A percentile compares a stretch with the other conserved stretches of the same genome.
phyloP scores from a whole-genome alignment of 2,113 vertebrate genomes.

The Lepisosteus oculatus region DNA sequence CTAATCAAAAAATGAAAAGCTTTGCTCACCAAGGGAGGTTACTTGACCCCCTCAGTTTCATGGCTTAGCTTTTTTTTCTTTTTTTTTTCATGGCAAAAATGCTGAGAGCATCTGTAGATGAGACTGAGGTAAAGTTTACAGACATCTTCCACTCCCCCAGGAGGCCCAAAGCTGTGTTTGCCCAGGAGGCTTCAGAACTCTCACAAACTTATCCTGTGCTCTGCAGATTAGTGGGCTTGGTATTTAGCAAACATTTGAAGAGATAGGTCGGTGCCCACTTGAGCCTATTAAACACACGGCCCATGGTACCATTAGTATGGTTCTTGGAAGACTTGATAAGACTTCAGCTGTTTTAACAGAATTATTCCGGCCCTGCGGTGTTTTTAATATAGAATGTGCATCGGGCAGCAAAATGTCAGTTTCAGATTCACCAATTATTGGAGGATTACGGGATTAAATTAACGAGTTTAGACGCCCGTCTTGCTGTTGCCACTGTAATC shows the following conservation, averaged over 20 bases:
- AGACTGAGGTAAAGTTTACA: background rate
- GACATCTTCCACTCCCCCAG: background rate
- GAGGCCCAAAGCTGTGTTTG: background rate
- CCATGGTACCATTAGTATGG: background rate
- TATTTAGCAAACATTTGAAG: conserved; percentile 20
- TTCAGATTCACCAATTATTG: conserved; percentile 52
- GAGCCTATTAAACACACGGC: conserved; percentile 12
- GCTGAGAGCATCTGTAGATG: background rate
- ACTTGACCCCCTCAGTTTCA: conserved; percentile 10
- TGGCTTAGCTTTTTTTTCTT: background rate
- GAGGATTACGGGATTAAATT: conserved; percentile 57
- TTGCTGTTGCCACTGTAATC: conserved; percentile 59
- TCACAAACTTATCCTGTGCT: conserved; percentile 2
- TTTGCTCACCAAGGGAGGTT: background rate
- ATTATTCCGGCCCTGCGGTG: conserved; percentile 27
- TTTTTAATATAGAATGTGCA: conserved; percentile 50
- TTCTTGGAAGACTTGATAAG: conserved; percentile 21
- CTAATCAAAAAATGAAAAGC: conserved; percentile 26
- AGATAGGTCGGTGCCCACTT: background rate
- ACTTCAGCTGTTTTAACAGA: conserved; percentile 15
- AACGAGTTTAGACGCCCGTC: conserved; percentile 58
- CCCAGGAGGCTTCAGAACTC: background rate
- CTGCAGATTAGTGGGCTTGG: conserved; percentile 15
- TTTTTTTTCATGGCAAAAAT: background rate
- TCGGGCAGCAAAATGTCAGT: conserved; percentile 56